Evolutionary conservation across 2,113 vertebrate genomes (phyloP).

Genomic region (Gracilinanus agilis): DNA sequence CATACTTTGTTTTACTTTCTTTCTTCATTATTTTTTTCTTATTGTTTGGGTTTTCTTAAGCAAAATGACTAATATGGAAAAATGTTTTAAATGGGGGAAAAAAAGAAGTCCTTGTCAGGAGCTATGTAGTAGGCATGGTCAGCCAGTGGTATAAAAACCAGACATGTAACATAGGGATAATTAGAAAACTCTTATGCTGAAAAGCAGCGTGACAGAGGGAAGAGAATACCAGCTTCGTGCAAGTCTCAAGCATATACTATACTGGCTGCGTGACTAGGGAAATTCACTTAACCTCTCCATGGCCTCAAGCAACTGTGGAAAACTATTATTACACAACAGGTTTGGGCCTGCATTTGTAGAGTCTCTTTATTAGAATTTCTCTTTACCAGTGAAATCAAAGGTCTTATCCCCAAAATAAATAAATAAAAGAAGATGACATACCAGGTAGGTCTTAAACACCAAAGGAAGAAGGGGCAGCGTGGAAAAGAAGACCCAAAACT

Average conservation of each 20-base stretch:
- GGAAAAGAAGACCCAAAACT: not conserved
- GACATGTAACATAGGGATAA: not conserved
- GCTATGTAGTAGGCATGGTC: not conserved
- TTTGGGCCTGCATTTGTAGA: not conserved
- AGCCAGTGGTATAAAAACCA: not conserved
- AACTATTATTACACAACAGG: not conserved
- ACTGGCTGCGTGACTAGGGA: not conserved
- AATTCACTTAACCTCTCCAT: not conserved
- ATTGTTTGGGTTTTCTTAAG: no score
- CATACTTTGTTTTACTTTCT: no score
- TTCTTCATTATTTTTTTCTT: no score
- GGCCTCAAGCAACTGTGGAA: not conserved
- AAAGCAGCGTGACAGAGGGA: not conserved
- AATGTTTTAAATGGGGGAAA: no score
- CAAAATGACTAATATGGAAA: no score
- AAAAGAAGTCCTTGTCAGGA: not conserved
- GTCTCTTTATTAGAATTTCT: no score
- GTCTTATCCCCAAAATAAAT: not conserved
- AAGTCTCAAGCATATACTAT: not conserved
- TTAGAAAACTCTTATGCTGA: not conserved
- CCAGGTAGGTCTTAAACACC: not conserved
- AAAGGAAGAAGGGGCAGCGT: not conserved
- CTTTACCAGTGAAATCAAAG: not conserved
- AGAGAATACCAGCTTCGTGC: not conserved
- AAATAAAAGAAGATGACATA: not conserved